Evolutionary conservation across 2,113 vertebrate species (phyloP).

Genomic region (Dicerorhinus sumatrensis): DNA sequence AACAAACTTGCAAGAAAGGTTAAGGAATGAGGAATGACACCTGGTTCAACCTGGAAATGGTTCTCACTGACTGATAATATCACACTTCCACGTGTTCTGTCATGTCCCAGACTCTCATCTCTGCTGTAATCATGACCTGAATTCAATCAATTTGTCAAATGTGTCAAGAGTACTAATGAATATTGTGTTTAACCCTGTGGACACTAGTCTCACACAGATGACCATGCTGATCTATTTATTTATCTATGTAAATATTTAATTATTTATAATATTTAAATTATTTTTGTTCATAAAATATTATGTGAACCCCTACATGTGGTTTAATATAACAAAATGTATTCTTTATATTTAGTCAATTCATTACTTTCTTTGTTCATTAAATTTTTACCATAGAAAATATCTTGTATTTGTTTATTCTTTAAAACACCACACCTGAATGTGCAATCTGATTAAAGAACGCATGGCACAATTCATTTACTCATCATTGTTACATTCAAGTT

Average conservation of each 20-base stretch:
- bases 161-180: neutral
- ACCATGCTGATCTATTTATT: neutral
- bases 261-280: neutral
- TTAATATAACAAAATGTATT: neutral
- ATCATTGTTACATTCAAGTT: neutral
- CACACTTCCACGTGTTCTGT: rapidly evolving
- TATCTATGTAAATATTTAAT: neutral
- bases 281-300: neutral
- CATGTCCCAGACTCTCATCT: neutral
- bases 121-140: neutral
- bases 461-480: neutral
- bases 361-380: neutral
- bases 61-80: rapidly evolving
- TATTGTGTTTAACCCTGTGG: rapidly evolving
- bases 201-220: rapidly evolving
- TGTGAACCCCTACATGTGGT: neutral
- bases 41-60: neutral
- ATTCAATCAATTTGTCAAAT: neutral
- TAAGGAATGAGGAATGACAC: neutral
- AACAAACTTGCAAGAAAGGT: neutral
- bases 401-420: neutral
- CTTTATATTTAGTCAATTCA: neutral
- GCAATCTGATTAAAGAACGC: neutral
- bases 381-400: neutral
- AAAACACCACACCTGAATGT: neutral